These are phyloP conservation scores for Hemitrygon akajei DNA, from an alignment of 2,797 vertebrate genomes.

Conservation along the genomic window DNA sequence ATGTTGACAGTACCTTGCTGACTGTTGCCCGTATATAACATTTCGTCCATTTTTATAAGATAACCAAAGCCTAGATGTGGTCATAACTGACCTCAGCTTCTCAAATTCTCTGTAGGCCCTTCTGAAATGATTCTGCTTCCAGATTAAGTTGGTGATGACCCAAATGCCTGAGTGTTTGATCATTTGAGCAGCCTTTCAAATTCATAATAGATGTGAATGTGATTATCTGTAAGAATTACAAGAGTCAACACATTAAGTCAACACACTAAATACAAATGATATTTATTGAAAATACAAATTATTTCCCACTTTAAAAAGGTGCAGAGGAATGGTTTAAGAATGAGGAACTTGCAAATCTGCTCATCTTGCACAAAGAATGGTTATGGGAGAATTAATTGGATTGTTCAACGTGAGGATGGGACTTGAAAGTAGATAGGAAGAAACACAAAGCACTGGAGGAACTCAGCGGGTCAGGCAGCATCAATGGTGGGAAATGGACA, in stretches of 20 bases:
- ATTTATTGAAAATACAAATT: not conserved
- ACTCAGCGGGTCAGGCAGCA: too few relatives aligned
- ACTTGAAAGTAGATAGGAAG: not conserved
- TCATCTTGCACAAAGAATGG: not conserved
- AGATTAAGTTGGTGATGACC: slow-evolving; percentile 43
- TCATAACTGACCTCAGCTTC: not conserved
- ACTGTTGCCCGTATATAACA: not conserved
- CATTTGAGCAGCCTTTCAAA: slow-evolving; percentile 49
- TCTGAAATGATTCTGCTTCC: not conserved
- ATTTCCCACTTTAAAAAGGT: not conserved
- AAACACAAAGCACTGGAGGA: not conserved
- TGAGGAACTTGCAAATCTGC: not conserved
- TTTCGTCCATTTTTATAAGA: not conserved
- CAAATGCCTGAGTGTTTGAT: slow-evolving; percentile 45
- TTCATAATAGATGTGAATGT: slow-evolving; percentile 44
- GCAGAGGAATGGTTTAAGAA: not conserved
- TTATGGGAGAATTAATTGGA: too few relatives aligned
- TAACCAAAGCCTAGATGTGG: not conserved
- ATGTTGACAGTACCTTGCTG: slow-evolving; percentile 48
- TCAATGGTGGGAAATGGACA: too few relatives aligned
- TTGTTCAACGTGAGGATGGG: not conserved
- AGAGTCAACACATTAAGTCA: not conserved
- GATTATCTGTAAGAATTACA: not conserved
- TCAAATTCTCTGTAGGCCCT: not conserved
- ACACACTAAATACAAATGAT: not conserved